phyloP scores from a whole-genome alignment of 2,113 vertebrate species.

The Motacilla alba region DNA sequence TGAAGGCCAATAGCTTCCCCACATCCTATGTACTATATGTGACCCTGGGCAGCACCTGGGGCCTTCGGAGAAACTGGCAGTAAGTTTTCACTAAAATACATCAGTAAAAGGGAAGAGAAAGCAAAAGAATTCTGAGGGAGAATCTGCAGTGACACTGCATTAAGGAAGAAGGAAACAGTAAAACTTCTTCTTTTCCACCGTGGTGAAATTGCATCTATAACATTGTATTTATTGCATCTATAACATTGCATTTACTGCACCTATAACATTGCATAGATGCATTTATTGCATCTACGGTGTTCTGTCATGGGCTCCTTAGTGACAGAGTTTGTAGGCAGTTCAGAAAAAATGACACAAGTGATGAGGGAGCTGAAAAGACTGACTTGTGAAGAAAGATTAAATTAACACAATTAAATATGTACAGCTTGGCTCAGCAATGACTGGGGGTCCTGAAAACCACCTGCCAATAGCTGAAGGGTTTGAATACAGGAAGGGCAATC shows the following conservation, averaged over 20 bases:
- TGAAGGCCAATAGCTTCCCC: background rate
- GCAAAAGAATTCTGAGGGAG: background rate
- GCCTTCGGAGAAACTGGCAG: background rate
- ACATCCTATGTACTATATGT: background rate
- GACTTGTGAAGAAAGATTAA: background rate
- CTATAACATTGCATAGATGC: background rate
- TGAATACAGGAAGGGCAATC: background rate
- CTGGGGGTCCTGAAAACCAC: background rate
- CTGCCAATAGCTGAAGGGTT: background rate
- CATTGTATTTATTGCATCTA: too few species aligned
- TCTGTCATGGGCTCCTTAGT: background rate
- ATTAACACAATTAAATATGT: background rate
- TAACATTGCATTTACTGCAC: too few species aligned
- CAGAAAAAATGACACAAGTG: background rate
- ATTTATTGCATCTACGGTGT: background rate
- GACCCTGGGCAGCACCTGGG: background rate
- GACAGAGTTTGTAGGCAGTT: background rate
- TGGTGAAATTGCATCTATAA: background rate
- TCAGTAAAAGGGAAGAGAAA: background rate
- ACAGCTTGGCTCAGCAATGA: background rate
- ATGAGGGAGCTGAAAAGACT: background rate
- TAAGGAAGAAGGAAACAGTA: background rate
- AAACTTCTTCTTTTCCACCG: background rate
- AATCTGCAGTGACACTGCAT: background rate
- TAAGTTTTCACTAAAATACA: background rate